A percentile compares a stretch with the other conserved stretches of the same genome.
phyloP scores from a whole-genome alignment of 2,797 vertebrate genomes.

The Urosaurus nigricauda region DNA sequence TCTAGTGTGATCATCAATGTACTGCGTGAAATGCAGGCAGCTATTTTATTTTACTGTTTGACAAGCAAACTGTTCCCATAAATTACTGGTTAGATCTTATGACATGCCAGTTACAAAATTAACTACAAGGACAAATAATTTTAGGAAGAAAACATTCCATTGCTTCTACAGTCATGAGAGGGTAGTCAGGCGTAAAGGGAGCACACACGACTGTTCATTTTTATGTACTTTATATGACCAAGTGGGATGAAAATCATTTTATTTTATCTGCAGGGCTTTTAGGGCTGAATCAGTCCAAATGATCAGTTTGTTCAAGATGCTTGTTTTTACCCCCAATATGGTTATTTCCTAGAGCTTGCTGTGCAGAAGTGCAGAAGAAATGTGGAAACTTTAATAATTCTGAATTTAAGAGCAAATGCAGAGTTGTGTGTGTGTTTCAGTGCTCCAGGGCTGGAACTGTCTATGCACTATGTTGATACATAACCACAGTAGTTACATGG shows the following conservation, averaged over 20 bases:
- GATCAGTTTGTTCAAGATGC: not conserved
- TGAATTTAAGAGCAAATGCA: not conserved
- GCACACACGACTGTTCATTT: constrained; percentile 18
- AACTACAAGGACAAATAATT: not conserved
- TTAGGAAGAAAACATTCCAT: not conserved
- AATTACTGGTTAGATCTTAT: constrained; percentile 10
- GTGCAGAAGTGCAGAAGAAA: not conserved
- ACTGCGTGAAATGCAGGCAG: not conserved
- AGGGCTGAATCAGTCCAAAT: not conserved
- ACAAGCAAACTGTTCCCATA: constrained; percentile 57
- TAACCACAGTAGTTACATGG: too few species aligned
- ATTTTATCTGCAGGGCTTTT: constrained; percentile 6
- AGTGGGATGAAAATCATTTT: not conserved
- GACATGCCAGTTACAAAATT: constrained; percentile 11
- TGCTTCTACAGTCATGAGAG: constrained; percentile 52
- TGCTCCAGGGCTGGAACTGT: too few species aligned
- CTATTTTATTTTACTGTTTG: constrained; percentile 30
- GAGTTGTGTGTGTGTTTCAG: not conserved
- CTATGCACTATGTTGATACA: too few species aligned
- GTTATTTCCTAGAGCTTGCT: constrained; percentile 8
- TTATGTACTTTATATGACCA: not conserved
- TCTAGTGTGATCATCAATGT: not conserved
- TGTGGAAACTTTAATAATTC: not conserved
- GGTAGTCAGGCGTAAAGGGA: constrained; percentile 36
- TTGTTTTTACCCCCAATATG: constrained; percentile 12